Conservation (phyloP, 2,888 invertebrate genomes). For the Neuroscelio doddi region DNA sequence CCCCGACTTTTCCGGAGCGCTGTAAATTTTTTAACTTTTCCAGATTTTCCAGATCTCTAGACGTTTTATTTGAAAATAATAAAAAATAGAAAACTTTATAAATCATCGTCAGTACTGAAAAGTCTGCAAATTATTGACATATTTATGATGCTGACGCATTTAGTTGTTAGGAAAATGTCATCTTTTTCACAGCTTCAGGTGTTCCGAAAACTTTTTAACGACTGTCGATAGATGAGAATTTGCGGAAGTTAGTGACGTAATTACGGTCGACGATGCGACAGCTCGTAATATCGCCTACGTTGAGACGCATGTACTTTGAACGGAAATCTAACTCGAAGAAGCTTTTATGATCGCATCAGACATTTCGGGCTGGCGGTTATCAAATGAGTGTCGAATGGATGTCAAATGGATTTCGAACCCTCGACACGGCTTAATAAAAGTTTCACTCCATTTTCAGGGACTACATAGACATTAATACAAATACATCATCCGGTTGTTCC, state of each 20-base stretch:
- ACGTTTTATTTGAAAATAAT: too few species aligned
- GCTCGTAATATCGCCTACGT: constrained; percentile 4
- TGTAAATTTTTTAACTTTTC: too few species aligned
- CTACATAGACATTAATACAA: too few species aligned
- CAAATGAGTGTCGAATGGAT: too few species aligned
- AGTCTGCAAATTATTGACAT: too few species aligned
- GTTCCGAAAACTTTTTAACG: constrained; percentile 8
- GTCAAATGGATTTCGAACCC: constrained; percentile 11
- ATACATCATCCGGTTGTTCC: too few species aligned
- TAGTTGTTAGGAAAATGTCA: neutral
- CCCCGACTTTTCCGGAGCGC: too few species aligned
- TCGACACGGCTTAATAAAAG: constrained; percentile 13
- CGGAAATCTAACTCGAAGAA: neutral
- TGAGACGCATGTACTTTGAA: neutral
- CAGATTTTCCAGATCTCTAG: too few species aligned
- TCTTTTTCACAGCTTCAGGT: neutral
- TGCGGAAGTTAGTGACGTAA: constrained; percentile 21
- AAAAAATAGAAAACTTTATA: too few species aligned
- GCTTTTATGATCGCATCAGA: constrained; percentile 13
- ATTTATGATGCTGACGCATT: too few species aligned
- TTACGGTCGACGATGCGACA: constrained; percentile 1
- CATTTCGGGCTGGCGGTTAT: too few species aligned
- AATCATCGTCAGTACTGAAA: too few species aligned
- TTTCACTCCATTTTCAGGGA: constrained; percentile 20
- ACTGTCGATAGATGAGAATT: constrained; percentile 11